phyloP scores from a whole-genome alignment of 2,113 vertebrate genomes.

The Poeciliopsis occidentalis region DNA sequence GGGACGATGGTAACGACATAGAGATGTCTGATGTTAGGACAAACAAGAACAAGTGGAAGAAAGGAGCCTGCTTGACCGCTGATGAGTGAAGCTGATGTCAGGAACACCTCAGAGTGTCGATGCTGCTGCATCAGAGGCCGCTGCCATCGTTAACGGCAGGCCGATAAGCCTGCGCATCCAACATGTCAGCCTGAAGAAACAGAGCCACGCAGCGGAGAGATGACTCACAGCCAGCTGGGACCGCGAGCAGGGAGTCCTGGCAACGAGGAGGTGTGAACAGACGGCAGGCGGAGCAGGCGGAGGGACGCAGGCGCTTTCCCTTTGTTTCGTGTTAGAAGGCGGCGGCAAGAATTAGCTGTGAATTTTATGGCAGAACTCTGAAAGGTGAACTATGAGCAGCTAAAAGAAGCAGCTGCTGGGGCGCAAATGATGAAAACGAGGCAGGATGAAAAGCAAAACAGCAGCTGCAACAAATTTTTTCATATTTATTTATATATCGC shows the following conservation, averaged over 20 bases:
- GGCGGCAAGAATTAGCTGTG: not conserved
- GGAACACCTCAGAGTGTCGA: constrained; percentile 29
- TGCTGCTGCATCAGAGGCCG: constrained; percentile 21
- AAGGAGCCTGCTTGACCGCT: constrained; percentile 20
- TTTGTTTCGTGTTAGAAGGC: not conserved
- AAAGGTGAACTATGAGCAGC: not conserved
- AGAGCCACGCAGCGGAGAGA: not conserved
- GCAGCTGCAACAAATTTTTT: not conserved
- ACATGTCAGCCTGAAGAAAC: constrained; percentile 14
- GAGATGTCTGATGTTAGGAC: not conserved
- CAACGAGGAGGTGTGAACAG: constrained; percentile 37
- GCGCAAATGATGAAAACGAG: not conserved
- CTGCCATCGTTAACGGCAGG: constrained; percentile 12
- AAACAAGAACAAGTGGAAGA: not conserved
- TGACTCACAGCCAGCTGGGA: constrained; percentile 38
- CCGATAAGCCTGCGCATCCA: not conserved
- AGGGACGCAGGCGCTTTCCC: not conserved
- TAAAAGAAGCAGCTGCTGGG: not conserved
- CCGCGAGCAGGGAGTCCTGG: constrained; percentile 24
- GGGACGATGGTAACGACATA: not conserved
- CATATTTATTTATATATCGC: too few species aligned
- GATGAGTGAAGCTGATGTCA: constrained; percentile 53
- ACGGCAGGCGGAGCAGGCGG: constrained; percentile 62
- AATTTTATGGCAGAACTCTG: too few species aligned
- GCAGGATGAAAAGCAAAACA: not conserved